A percentile compares a stretch with the other conserved stretches of the same genome.
These are phyloP conservation scores for Trichacis sp. DNA, from an alignment of 2,888 invertebrate genomes.

Conservation along the genomic window DNA sequence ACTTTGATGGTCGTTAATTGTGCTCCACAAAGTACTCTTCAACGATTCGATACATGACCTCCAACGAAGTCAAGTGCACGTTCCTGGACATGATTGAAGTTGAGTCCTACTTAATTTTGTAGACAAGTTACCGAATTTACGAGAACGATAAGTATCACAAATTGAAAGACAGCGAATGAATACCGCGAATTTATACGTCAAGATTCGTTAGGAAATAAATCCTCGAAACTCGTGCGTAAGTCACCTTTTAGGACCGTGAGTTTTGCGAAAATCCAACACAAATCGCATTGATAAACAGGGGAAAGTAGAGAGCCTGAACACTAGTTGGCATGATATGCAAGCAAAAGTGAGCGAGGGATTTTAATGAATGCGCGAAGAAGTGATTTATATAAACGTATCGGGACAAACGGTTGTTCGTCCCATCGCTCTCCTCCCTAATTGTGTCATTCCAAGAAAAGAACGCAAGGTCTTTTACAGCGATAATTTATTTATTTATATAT, in stretches of 20 bases:
- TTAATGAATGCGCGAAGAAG: background rate
- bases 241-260: too few relatives aligned
- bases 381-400: background rate
- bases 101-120: conserved; percentile 26
- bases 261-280: background rate
- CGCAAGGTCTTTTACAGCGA: too few relatives aligned
- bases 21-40: conserved; percentile 6
- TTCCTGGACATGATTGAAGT: conserved; percentile 28
- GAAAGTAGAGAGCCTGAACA: background rate
- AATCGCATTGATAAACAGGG: background rate
- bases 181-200: too few relatives aligned
- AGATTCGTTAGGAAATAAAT: background rate
- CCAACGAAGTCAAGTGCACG: conserved; percentile 36
- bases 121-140: conserved; percentile 11
- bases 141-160: conserved; percentile 7
- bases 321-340: background rate
- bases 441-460: too few relatives aligned
- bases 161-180: too few relatives aligned
- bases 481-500: too few relatives aligned
- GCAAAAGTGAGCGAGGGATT: background rate
- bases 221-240: too few relatives aligned
- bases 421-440: background rate
- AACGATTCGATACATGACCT: conserved; percentile 3
- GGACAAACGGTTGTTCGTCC: background rate
- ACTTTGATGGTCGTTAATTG: conserved; percentile 41